Percentiles rank a stretch among this genome's conserved stretches.
Conservation (phyloP, 2,888 invertebrate genomes). For the Sussaba pulchella region DNA sequence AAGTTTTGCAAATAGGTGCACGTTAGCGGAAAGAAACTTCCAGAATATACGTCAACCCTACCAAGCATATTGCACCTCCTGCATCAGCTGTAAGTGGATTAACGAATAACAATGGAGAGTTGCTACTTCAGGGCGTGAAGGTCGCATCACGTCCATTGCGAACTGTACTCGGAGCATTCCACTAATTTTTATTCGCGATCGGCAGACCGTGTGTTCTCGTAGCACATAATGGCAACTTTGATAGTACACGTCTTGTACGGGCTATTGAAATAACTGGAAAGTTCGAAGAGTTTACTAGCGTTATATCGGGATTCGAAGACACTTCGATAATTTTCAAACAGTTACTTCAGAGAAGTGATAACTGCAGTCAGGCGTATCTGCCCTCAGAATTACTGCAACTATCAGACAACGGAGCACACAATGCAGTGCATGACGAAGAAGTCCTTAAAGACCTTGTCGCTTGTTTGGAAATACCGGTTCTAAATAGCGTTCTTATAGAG, state of each 20-base stretch:
- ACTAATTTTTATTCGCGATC: conserved; percentile 15
- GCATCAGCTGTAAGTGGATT: conserved; percentile 41
- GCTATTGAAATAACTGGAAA: conserved; percentile 20
- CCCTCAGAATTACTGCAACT: background rate
- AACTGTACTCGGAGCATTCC: conserved; percentile 28
- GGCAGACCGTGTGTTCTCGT: conserved; percentile 36
- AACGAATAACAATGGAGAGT: conserved; percentile 33
- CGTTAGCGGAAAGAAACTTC: conserved; percentile 15
- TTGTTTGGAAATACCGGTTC: conserved; percentile 12
- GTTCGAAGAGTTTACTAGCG: background rate
- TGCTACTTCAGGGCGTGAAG: conserved; percentile 30
- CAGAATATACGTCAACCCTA: conserved; percentile 37
- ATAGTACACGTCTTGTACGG: conserved; percentile 31
- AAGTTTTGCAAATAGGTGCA: conserved; percentile 48
- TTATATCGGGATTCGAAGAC: conserved; percentile 23
- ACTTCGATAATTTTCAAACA: conserved; percentile 27
- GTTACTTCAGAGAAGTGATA: background rate
- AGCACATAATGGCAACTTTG: conserved; percentile 47
- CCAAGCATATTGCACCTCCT: conserved; percentile 32
- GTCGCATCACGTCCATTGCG: conserved; percentile 38
- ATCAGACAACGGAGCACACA: conserved; percentile 12
- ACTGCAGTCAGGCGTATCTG: conserved; percentile 8
- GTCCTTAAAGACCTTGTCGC: conserved; percentile 2
- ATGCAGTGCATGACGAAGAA: conserved; percentile 18
- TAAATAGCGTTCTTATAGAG: conserved; percentile 21